Conservation (phyloP, 2,113 vertebrate genomes). For the Madoqua kirkii region DNA sequence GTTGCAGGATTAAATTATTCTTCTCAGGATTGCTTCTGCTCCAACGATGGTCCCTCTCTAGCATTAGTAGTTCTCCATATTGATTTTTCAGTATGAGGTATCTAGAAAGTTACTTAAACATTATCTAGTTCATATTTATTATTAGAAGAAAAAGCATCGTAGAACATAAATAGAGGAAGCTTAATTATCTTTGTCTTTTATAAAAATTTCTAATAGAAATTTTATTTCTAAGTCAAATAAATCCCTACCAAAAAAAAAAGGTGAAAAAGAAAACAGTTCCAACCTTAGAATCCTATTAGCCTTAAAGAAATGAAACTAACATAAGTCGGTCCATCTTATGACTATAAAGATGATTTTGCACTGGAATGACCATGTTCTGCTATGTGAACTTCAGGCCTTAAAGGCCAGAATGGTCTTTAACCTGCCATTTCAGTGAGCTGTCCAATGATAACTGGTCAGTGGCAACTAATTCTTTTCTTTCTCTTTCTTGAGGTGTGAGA, state of each 20-base stretch:
- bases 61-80: background rate
- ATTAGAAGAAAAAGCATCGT: background rate
- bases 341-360: background rate
- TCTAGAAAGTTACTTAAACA: background rate
- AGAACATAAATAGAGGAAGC: background rate
- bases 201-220: background rate
- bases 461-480: background rate
- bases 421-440: background rate
- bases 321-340: background rate
- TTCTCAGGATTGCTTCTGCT: background rate
- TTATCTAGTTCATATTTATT: background rate
- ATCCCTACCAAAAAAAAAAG: background rate
- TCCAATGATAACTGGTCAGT: background rate
- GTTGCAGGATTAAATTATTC: too few relatives aligned
- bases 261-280: background rate
- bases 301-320: background rate
- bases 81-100: background rate
- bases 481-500: conserved; percentile 86
- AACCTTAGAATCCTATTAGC: background rate
- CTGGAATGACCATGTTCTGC: background rate
- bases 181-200: background rate
- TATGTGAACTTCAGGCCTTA: background rate
- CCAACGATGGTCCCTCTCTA: background rate
- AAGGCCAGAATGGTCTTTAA: background rate
- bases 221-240: background rate